Evolutionary conservation across 1,140 invertebrate genomes (phyloP), one percentile per base, ranked within the genome.

Genomic region (Carposina sasakii): DNA sequence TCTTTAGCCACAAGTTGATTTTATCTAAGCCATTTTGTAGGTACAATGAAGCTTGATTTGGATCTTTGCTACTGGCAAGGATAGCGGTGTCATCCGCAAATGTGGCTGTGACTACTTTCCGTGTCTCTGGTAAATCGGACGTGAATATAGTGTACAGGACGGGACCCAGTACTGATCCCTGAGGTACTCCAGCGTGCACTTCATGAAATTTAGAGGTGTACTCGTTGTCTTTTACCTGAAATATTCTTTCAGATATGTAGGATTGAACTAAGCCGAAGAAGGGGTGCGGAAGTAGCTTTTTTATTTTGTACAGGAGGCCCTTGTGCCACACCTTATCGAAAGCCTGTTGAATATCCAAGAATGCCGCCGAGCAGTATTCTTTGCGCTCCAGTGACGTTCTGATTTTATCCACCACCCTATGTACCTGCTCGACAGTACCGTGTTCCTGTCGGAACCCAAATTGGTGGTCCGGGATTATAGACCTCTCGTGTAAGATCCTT

Each of bases 371-470:
- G n/a, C n/a, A n/a, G n/a, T n/a, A n/a, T n/a, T n/a, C n/a, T n/a
- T n/a, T n/a, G n/a, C n/a, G n/a, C n/a, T n/a, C n/a, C n/a, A n/a
- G n/a, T n/a, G n/a, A n/a, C n/a, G n/a, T n/a, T n/a, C n/a, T n/a
- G n/a, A n/a, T n/a, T 0, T 24, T 34, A 15, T 58, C 40, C 8
- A 43, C 30, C 9, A 71, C 51, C 54, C 57, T 49, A 26, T 62
- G 41, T 8, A 58, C 47, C 60, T 68, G 63, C 12, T 71, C 48
- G 10, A 51, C 45, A 2, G 65, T 64, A 52, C 41, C 57, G 12
- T 71, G 59, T 2, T 56, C 26, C 16, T 50, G 21, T 39, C 67
- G 19, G 31, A 76, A 73, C 1, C 71, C 74, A 55, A 72, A 73
- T 47, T 77, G 68, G 36, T 71, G 55, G 13, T 53, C 19, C 13